Evolutionary conservation across 2,113 vertebrate genomes (phyloP).

Genomic region (Pseudolaguvia tuberculata): DNA sequence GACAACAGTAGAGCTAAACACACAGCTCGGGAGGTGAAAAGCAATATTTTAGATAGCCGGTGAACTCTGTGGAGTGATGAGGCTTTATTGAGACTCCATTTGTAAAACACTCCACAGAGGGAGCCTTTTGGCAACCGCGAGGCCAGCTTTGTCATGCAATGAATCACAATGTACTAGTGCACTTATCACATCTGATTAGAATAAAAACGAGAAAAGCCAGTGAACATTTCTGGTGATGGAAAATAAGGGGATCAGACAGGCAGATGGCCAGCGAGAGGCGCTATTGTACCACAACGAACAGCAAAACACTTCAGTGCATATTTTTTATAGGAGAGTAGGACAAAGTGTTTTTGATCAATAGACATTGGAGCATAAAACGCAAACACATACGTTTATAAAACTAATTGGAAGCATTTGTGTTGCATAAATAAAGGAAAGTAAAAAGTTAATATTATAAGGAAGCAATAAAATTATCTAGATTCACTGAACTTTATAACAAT

Average conservation of each 20-base stretch:
- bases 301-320: not conserved
- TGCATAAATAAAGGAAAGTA: too few species aligned
- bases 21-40: conserved; percentile 3
- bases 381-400: too few species aligned
- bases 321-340: not conserved
- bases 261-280: conserved; percentile 36
- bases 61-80: not conserved
- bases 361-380: not conserved
- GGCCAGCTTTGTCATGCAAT: conserved; percentile 37
- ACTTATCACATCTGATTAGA: conserved; percentile 24
- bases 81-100: conserved; percentile 11
- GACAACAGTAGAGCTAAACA: conserved; percentile 24
- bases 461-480: too few species aligned
- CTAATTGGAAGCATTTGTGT: too few species aligned
- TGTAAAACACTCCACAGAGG: conserved; percentile 20
- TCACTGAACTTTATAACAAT: too few species aligned
- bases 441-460: too few species aligned
- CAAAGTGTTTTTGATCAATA: not conserved
- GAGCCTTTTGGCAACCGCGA: conserved; percentile 39
- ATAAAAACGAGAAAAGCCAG: conserved; percentile 20
- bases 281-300: conserved; percentile 27
- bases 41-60: conserved; percentile 13
- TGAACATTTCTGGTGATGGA: conserved; percentile 9
- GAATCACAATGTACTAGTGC: conserved; percentile 27
- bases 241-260: conserved; percentile 12